Evolutionary conservation across 2,888 invertebrate genomes (phyloP).

Genomic region (Oscheius sp.): DNA sequence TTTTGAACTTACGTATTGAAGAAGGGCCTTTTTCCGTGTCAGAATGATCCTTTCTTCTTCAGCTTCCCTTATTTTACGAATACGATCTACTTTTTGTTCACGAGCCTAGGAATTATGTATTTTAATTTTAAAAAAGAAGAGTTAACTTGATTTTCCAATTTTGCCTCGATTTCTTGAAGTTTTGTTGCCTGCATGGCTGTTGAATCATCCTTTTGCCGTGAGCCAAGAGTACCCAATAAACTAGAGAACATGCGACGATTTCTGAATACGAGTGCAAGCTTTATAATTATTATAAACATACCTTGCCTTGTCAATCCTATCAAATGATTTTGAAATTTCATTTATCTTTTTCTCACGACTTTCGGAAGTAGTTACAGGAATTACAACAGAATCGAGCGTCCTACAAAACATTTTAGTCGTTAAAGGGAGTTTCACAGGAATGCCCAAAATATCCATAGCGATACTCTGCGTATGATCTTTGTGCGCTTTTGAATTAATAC

Average conservation of each 20-base stretch:
- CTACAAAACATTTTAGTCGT: too few relatives aligned
- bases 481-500: too few relatives aligned
- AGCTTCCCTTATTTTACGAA: background rate
- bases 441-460: too few relatives aligned
- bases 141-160: background rate
- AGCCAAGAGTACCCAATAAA: background rate
- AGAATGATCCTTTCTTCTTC: background rate
- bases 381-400: background rate
- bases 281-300: background rate
- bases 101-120: background rate
- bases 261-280: background rate
- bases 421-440: too few relatives aligned
- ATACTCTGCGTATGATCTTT: too few relatives aligned
- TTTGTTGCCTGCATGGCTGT: background rate
- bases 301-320: constrained; percentile 10
- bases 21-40: constrained; percentile 9
- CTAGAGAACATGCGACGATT: constrained; percentile 1
- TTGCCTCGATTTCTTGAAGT: background rate
- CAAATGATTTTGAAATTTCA: background rate
- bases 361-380: background rate
- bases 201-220: background rate
- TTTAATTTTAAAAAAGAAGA: background rate
- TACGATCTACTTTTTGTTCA: background rate
- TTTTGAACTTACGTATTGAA: constrained; percentile 1
- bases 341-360: constrained; percentile 6